Conservation (phyloP, 2,797 vertebrate genomes). For the Heterohyrax brucei region DNA sequence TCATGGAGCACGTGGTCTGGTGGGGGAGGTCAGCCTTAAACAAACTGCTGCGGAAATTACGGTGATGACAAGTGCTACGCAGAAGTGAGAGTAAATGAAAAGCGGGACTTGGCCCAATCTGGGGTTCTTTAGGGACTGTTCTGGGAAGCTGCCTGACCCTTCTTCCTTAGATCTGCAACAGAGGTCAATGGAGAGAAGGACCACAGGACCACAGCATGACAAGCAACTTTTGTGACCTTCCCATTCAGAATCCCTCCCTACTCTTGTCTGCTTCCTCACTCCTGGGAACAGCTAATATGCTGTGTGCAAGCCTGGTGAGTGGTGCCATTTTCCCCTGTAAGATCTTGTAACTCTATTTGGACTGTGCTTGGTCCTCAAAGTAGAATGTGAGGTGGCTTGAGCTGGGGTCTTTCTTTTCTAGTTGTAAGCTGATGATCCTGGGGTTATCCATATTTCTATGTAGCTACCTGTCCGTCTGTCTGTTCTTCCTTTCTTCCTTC, state of each 20-base stretch:
- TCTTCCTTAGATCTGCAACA: rapidly evolving
- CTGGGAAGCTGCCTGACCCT: not conserved
- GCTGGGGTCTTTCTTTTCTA: not conserved
- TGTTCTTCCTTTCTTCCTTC: not conserved
- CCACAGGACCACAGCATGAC: not conserved
- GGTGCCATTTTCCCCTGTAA: not conserved
- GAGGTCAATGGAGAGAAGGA: not conserved
- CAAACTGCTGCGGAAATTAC: not conserved
- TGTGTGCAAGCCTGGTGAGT: not conserved
- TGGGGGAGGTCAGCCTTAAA: not conserved
- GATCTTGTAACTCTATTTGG: not conserved
- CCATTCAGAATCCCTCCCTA: too few relatives aligned
- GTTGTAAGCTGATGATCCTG: not conserved
- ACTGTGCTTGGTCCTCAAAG: not conserved
- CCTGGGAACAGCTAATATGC: not conserved
- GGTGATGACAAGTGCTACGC: not conserved
- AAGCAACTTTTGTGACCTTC: not conserved
- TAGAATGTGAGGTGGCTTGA: not conserved
- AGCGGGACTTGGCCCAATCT: not conserved
- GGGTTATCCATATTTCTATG: not conserved
- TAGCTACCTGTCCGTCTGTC: too few relatives aligned
- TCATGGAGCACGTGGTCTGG: rapidly evolving
- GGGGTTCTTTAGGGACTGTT: not conserved
- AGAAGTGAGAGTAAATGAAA: not conserved
- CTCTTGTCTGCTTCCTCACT: not conserved